Evolutionary conservation across 2,797 vertebrate genomes (phyloP).

Genomic region (Streptopelia turtur): DNA sequence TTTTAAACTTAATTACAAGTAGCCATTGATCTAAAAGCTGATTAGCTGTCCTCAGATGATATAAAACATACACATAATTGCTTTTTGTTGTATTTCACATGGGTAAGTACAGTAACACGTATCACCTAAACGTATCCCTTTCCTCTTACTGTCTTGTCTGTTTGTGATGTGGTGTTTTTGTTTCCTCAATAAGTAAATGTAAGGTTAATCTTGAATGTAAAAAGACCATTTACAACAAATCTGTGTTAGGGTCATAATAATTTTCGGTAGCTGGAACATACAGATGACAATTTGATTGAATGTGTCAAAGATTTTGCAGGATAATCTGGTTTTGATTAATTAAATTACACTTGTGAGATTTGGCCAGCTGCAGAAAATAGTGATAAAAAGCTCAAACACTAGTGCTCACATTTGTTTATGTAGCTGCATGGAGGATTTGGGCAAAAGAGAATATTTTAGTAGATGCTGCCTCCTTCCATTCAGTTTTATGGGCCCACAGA

Average conservation of each 20-base stretch:
- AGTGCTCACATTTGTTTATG: neutral
- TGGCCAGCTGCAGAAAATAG: constrained; percentile 22
- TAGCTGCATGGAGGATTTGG: constrained; percentile 12
- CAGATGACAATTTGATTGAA: constrained; percentile 8
- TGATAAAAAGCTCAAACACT: neutral
- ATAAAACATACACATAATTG: neutral
- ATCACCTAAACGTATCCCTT: neutral
- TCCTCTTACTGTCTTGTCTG: neutral
- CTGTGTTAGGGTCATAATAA: neutral
- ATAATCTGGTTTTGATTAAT: constrained; percentile 12
- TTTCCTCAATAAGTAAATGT: neutral
- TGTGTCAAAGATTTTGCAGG: neutral
- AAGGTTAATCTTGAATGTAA: neutral
- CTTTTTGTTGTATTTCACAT: neutral
- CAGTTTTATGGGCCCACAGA: constrained; percentile 62
- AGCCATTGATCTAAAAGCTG: neutral
- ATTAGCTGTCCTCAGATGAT: neutral
- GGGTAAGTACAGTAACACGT: neutral
- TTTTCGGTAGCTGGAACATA: constrained; percentile 15
- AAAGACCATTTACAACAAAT: neutral
- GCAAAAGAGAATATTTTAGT: constrained; percentile 31
- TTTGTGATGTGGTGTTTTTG: neutral
- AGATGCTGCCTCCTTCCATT: constrained; percentile 38
- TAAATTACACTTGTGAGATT: constrained; percentile 14
- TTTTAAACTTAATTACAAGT: neutral